Conservation (phyloP, 2,888 invertebrate species). For the Alloscopus bannaensis region DNA sequence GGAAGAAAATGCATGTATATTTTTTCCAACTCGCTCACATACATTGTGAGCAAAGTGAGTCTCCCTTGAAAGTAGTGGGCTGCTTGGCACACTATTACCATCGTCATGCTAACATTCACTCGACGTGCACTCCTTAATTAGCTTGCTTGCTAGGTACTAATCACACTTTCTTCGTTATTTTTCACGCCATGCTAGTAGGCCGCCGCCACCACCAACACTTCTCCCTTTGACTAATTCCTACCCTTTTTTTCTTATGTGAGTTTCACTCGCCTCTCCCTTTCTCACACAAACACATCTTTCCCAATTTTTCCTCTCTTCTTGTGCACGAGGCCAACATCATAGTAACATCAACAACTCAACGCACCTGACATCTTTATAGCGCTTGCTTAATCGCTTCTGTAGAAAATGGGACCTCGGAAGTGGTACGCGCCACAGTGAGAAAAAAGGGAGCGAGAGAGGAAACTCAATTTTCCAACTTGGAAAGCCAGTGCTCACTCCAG, state of each 20-base stretch:
- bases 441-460: slow-evolving; percentile 29
- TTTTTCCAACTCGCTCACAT: too few relatives aligned
- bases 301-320: slow-evolving; percentile 2
- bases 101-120: slow-evolving; percentile 40
- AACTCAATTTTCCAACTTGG: slow-evolving; percentile 58
- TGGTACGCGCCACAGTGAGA: neutral
- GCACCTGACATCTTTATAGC: slow-evolving; percentile 65
- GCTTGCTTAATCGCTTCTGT: slow-evolving; percentile 59
- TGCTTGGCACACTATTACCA: too few relatives aligned
- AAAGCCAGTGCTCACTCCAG: slow-evolving; percentile 22
- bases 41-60: too few relatives aligned
- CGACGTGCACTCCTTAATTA: slow-evolving; percentile 54
- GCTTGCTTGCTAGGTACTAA: slow-evolving; percentile 31
- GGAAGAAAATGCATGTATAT: too few relatives aligned
- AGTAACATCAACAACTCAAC: slow-evolving; percentile 61
- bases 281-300: neutral
- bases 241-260: neutral
- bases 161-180: slow-evolving; percentile 43
- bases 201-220: neutral
- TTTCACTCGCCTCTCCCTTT: slow-evolving; percentile 3
- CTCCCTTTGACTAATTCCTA: slow-evolving; percentile 10
- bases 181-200: slow-evolving; percentile 14
- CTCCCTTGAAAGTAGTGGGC: too few relatives aligned
- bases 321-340: neutral
- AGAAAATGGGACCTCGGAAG: slow-evolving; percentile 25